A percentile compares a stretch with the other conserved stretches of the same genome.
Evolutionary conservation across 2,888 invertebrate genomes (phyloP).

Genomic region (Lathronympha strigana): DNA sequence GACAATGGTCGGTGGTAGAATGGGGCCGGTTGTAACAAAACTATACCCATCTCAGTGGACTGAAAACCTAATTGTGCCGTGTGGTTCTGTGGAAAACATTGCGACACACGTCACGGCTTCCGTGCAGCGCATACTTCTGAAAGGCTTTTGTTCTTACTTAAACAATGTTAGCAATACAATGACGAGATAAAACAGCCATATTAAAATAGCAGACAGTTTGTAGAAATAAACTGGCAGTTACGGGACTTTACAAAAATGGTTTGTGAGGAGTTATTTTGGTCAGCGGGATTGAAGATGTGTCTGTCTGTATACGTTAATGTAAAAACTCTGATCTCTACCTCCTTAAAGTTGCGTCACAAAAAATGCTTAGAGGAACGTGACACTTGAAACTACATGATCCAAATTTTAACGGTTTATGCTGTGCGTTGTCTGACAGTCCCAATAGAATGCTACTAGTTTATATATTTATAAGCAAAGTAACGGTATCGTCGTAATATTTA

Average conservation of each 20-base stretch:
- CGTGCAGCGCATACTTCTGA: constrained; percentile 72
- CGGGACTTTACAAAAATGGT: neutral
- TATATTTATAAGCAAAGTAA: no score
- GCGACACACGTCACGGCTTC: constrained; percentile 76
- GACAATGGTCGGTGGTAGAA: constrained; percentile 63
- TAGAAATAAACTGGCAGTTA: no score
- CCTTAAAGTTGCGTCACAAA: no score
- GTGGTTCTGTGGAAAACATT: constrained; percentile 69
- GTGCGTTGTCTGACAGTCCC: no score
- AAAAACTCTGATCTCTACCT: no score
- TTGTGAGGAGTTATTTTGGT: neutral
- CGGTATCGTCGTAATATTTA: no score
- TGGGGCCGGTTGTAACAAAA: constrained; percentile 65
- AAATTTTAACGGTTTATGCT: no score
- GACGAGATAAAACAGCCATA: constrained; percentile 51
- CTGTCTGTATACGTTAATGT: no score
- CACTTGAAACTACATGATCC: no score
- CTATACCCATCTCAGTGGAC: constrained; percentile 72
- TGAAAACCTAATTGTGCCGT: constrained; percentile 72
- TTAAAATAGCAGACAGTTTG: constrained; percentile 6
- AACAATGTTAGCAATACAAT: constrained; percentile 58
- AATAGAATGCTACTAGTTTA: no score
- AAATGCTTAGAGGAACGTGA: no score
- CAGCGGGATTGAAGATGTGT: neutral
- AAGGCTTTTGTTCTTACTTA: constrained; percentile 79